Conservation (phyloP, 1,140 invertebrate species). For the Aricia agestis region DNA sequence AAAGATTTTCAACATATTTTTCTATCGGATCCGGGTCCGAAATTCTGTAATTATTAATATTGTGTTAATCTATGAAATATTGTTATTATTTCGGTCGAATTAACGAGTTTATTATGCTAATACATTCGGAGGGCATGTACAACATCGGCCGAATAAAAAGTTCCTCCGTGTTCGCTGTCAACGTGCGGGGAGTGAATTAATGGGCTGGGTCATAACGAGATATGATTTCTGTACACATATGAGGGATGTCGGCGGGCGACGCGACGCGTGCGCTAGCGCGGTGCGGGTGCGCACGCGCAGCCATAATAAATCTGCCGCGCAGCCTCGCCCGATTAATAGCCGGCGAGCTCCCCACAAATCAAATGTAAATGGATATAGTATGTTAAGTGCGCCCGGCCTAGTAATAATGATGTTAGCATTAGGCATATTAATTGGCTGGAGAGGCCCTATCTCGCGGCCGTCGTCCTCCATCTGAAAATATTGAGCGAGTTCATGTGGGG, state of each 20-base stretch:
- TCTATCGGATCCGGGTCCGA: not conserved
- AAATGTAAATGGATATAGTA: conserved; percentile 74
- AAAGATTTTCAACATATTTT: not conserved
- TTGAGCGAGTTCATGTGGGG: not conserved
- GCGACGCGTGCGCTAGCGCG: conserved; percentile 36
- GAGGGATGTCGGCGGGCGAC: conserved; percentile 16
- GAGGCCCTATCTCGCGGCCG: conserved; percentile 62
- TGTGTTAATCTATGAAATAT: not conserved
- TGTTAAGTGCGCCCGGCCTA: conserved; percentile 68
- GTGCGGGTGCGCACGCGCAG: conserved; percentile 29
- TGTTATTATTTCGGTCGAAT: not conserved
- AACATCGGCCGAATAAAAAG: conserved; percentile 1
- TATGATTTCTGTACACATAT: conserved; percentile 22
- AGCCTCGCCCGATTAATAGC: conserved; percentile 67
- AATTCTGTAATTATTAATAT: not conserved
- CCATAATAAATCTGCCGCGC: conserved; percentile 62
- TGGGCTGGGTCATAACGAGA: conserved; percentile 10
- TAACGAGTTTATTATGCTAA: conserved; percentile 15
- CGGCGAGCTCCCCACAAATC: conserved; percentile 67
- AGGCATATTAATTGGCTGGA: conserved; percentile 73
- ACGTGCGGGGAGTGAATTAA: not conserved
- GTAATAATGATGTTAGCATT: conserved; percentile 76
- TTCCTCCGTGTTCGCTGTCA: conserved; percentile 1
- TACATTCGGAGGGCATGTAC: not conserved
- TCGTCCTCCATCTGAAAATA: conserved; percentile 26